Evolutionary conservation across 2,888 invertebrate species (phyloP), one percentile per base, ranked within the genome.

Genomic region (Dynastes maya): DNA sequence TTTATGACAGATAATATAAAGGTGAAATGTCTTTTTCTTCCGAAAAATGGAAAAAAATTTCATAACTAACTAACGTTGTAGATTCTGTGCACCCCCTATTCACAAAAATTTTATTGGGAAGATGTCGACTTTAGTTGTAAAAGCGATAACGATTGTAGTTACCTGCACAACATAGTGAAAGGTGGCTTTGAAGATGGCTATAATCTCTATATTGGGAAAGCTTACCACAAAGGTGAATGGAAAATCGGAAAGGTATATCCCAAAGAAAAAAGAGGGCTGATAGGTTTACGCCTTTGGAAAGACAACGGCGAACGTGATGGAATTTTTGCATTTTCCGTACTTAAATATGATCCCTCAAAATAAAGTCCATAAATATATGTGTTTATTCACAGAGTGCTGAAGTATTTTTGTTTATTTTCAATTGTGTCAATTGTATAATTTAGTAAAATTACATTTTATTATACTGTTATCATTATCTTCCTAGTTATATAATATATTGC

Each of bases 161-260:
- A 55, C 16, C 6, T 65, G 65, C 45, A 40, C 3, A 65, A 65
- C 37, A 40, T 40, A n/a, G 45, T 65, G 0, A 45, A 40, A 22
- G 65, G 65, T 6, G 65, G 65, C 4, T 45, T 40, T 11, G 40
- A 65, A n/a, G 65, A 65, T 16, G 65, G 65, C 8, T 65, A 45
- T 8, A 45, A 65, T 65, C 22, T 65, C 1, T 65, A 45, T n/a
- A 16, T 65, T 6, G 65, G 65, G 1, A 65, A 37, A 2, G 65
- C 65, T 1, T 45, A 65, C 16, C 65, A 65, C n/a, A 40, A 16
- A 22, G 22, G 45, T 2, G 22, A 74, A 45, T 74, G 74, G 61
- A 74, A 61, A 61, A 45, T 58, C 27, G 61, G 58, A n/a, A 74
- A 74, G 40, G 74, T 58, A 11, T 40, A 58, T 32, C 61, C 58